phyloP scores from a whole-genome alignment of 2,797 vertebrate genomes.

The Glossophaga mutica region DNA sequence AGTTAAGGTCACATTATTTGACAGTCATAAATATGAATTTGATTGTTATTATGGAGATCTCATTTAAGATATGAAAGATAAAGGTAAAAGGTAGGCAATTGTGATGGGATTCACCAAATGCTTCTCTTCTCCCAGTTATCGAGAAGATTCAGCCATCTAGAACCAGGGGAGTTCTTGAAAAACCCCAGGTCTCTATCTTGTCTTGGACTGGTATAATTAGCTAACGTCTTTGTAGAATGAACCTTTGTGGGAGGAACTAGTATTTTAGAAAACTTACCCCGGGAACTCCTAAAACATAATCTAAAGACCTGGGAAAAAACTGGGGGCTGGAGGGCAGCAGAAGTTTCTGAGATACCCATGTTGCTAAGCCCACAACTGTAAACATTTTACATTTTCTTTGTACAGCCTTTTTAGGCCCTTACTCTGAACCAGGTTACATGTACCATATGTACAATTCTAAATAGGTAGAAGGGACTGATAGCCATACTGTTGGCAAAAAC shows the following conservation, averaged over 20 bases:
- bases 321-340: neutral
- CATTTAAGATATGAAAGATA: neutral
- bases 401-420: neutral
- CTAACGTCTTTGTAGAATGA: neutral
- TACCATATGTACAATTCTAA: neutral
- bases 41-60: neutral
- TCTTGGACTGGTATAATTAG: neutral
- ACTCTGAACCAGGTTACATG: neutral
- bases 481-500: neutral
- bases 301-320: neutral
- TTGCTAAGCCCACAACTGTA: neutral
- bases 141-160: neutral
- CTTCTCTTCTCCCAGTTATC: neutral
- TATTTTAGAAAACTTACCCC: conserved; percentile 1
- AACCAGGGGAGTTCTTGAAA: neutral
- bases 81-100: neutral
- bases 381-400: neutral
- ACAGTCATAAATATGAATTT: neutral
- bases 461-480: neutral
- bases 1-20: neutral
- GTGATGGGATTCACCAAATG: neutral
- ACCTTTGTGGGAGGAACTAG: neutral
- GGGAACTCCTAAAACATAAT: neutral
- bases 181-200: neutral
- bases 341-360: neutral